These are phyloP conservation scores for Trichechus manatus DNA, from an alignment of 2,113 vertebrate genomes.

Conservation along the genomic window DNA sequence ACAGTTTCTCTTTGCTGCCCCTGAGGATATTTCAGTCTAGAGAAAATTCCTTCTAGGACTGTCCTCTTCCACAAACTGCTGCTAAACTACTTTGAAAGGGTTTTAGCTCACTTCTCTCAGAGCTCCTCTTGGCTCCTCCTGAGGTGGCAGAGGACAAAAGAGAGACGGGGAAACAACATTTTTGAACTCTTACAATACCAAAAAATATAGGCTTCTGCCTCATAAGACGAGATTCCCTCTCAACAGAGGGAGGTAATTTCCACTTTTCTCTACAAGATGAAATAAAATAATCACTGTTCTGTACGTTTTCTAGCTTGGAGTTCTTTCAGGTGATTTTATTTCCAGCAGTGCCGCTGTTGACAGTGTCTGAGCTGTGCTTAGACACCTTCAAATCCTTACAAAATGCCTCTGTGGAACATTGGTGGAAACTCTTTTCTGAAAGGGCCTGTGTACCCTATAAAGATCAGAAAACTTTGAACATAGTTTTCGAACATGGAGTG, in stretches of 20 bases:
- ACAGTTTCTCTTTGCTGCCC: not conserved
- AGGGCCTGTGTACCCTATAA: not conserved
- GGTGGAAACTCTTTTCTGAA: not conserved
- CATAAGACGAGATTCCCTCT: not conserved
- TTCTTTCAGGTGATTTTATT: slow-evolving; percentile 49
- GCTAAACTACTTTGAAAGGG: slow-evolving; percentile 45
- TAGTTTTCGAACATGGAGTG: not conserved
- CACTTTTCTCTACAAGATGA: slow-evolving; percentile 57
- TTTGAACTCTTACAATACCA: slow-evolving; percentile 21
- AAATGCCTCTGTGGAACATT: not conserved
- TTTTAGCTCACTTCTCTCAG: slow-evolving; percentile 15
- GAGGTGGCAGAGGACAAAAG: slow-evolving; percentile 6
- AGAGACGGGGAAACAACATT: not conserved
- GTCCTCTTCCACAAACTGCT: slow-evolving; percentile 12
- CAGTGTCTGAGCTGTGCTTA: not conserved
- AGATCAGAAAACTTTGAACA: slow-evolving; percentile 23
- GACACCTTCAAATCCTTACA: slow-evolving; percentile 1
- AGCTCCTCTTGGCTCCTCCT: not conserved
- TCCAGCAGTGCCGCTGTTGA: not conserved
- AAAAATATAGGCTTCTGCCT: slow-evolving; percentile 16
- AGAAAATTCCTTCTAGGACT: not conserved
- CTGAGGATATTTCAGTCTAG: not conserved
- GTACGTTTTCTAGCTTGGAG: slow-evolving; percentile 41
- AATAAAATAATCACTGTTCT: slow-evolving; percentile 45
- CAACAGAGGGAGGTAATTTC: slow-evolving; percentile 48